These are phyloP conservation scores for Tetragonula carbonaria DNA, from an alignment of 2,888 invertebrate genomes.

Conservation along the genomic window DNA sequence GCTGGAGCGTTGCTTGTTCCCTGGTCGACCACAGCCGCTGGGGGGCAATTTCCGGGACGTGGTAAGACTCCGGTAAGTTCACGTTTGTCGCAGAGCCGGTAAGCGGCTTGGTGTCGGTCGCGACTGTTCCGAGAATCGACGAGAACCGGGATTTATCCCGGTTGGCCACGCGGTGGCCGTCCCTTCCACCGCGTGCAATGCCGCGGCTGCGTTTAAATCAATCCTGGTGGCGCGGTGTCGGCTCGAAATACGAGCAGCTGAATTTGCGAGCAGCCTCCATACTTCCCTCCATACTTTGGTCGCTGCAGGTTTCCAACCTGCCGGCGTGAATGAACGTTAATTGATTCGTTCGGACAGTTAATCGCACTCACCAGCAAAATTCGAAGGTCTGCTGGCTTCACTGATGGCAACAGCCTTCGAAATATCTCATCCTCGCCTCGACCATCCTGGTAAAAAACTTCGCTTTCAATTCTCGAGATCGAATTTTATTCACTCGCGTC, in stretches of 20 bases:
- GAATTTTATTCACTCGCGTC: no score
- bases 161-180: background rate
- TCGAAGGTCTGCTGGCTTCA: background rate
- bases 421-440: background rate
- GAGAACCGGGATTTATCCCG: slow-evolving; percentile 43
- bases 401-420: background rate
- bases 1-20: background rate
- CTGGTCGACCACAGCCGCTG: background rate
- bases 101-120: slow-evolving; percentile 6
- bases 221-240: slow-evolving; percentile 2
- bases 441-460: no score
- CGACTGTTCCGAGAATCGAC: slow-evolving; percentile 13
- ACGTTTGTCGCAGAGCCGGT: slow-evolving; percentile 3
- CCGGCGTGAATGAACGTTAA: slow-evolving; percentile 2
- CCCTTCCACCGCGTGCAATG: slow-evolving; percentile 1
- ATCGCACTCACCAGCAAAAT: background rate
- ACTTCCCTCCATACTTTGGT: background rate
- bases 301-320: background rate
- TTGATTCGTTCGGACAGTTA: slow-evolving; percentile 2
- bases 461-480: no score
- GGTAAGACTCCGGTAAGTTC: slow-evolving; percentile 8
- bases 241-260: background rate
- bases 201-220: slow-evolving; percentile 16
- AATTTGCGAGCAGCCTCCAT: background rate
- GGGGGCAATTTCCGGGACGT: slow-evolving; percentile 14